These are phyloP conservation scores for Sinocyclocheilus grahami DNA, from an alignment of 2,113 vertebrate species.

Conservation along the genomic window DNA sequence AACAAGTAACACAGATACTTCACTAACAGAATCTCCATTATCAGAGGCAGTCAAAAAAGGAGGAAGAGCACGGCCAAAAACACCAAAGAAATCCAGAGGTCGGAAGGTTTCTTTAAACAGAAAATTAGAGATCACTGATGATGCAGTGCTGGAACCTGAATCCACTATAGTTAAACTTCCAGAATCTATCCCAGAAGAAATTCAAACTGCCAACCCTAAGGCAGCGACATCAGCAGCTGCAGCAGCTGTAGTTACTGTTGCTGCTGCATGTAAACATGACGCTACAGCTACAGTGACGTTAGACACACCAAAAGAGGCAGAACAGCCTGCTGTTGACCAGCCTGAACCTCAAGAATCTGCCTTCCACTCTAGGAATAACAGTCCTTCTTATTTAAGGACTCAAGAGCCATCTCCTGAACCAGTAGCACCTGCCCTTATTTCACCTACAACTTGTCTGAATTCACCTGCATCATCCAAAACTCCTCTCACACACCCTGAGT, in stretches of 20 bases:
- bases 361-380: slow-evolving; percentile 71
- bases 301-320: slow-evolving; percentile 78
- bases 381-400: slow-evolving; percentile 67
- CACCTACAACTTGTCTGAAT: slow-evolving; percentile 71
- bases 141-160: slow-evolving; percentile 66
- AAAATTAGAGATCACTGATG: slow-evolving; percentile 68
- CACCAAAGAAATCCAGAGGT: slow-evolving; percentile 76
- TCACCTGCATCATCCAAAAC: slow-evolving; percentile 66
- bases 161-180: slow-evolving; percentile 72
- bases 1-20: slow-evolving; percentile 64
- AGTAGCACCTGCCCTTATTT: slow-evolving; percentile 58
- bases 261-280: slow-evolving; percentile 76
- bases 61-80: slow-evolving; percentile 83
- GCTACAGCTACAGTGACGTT: slow-evolving; percentile 72
- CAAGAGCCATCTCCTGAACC: slow-evolving; percentile 58
- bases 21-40: slow-evolving; percentile 69
- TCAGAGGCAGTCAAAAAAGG: slow-evolving; percentile 82
- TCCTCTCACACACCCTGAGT: slow-evolving; percentile 76
- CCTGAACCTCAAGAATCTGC: slow-evolving; percentile 81
- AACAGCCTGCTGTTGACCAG: slow-evolving; percentile 78
- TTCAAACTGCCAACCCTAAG: slow-evolving; percentile 72
- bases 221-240: slow-evolving; percentile 66
- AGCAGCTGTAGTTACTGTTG: slow-evolving; percentile 74
- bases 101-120: slow-evolving; percentile 79
- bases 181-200: slow-evolving; percentile 78